Conservation (phyloP, 2,888 invertebrate genomes). For the Mayetiola destructor region DNA sequence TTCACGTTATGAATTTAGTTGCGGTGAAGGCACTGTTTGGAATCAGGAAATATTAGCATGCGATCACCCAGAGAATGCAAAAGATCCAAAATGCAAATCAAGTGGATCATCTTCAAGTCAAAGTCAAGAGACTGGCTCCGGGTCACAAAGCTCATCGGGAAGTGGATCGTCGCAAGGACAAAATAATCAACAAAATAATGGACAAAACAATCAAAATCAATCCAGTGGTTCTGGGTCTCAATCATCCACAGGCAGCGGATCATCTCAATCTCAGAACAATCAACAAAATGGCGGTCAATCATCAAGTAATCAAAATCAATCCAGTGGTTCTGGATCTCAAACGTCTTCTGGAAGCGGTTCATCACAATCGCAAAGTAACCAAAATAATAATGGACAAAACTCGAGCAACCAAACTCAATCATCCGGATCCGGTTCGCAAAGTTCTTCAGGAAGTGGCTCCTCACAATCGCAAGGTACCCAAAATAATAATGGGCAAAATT, state of each 20-base stretch:
- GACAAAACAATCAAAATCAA: neutral
- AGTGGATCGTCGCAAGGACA: slow-evolving; percentile 15
- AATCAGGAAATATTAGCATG: slow-evolving; percentile 52
- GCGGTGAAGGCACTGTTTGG: slow-evolving; percentile 64
- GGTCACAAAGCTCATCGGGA: slow-evolving; percentile 40
- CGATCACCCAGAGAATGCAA: slow-evolving; percentile 49
- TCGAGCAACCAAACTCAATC: neutral
- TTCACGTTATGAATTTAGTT: slow-evolving; percentile 37
- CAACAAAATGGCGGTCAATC: neutral
- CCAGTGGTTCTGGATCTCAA: neutral
- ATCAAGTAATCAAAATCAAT: too few relatives aligned
- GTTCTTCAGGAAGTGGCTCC: slow-evolving; percentile 3
- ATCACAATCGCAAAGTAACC: neutral
- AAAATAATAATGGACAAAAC: neutral
- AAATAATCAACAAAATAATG: neutral
- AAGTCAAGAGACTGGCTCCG: slow-evolving; percentile 48
- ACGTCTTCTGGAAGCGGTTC: neutral
- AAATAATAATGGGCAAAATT: slow-evolving; percentile 2
- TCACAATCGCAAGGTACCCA: neutral
- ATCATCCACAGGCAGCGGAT: neutral
- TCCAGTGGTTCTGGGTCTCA: neutral
- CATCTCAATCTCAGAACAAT: neutral
- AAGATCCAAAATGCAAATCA: slow-evolving; percentile 41
- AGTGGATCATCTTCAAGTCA: slow-evolving; percentile 41
- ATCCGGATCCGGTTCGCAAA: neutral